Percentiles rank a stretch among this genome's conserved stretches.
Conservation (phyloP, 1,140 invertebrate genomes). For the Leptopilina clavipes region DNA sequence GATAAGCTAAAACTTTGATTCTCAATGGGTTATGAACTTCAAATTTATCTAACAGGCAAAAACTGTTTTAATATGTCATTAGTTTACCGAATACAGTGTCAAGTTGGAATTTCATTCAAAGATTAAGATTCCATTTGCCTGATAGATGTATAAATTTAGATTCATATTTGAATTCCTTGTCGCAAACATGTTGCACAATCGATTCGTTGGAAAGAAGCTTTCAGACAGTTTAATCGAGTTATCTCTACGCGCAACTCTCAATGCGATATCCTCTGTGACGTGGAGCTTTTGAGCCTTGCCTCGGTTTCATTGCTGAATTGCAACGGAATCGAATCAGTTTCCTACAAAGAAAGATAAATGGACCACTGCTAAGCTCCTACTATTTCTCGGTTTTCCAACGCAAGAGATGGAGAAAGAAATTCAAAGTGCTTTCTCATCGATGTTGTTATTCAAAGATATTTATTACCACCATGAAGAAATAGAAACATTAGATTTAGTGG, state of each 20-base stretch:
- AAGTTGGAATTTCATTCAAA: neutral
- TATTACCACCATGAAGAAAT: neutral
- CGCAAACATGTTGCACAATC: constrained; percentile 3
- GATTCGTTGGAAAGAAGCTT: constrained; percentile 25
- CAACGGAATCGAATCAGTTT: constrained; percentile 28
- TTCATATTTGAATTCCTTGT: neutral
- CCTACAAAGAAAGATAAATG: constrained; percentile 30
- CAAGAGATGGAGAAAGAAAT: constrained; percentile 5
- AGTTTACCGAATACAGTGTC: too few relatives aligned
- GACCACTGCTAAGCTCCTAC: constrained; percentile 3
- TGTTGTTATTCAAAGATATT: constrained; percentile 1
- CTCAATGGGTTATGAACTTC: too few relatives aligned
- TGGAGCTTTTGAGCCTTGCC: constrained; percentile 13
- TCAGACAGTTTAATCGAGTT: constrained; percentile 49
- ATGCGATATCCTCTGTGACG: constrained; percentile 4
- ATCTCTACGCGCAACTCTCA: constrained; percentile 34
- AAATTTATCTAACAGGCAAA: too few relatives aligned
- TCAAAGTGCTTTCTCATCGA: constrained; percentile 16
- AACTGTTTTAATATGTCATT: too few relatives aligned
- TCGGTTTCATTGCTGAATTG: constrained; percentile 23
- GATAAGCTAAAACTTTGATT: too few relatives aligned
- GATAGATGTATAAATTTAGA: neutral
- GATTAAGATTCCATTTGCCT: neutral
- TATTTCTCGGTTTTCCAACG: constrained; percentile 16
- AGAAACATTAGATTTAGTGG: neutral